These are phyloP conservation scores for Menidia menidia DNA, from an alignment of 2,797 vertebrate genomes.

Conservation along the genomic window DNA sequence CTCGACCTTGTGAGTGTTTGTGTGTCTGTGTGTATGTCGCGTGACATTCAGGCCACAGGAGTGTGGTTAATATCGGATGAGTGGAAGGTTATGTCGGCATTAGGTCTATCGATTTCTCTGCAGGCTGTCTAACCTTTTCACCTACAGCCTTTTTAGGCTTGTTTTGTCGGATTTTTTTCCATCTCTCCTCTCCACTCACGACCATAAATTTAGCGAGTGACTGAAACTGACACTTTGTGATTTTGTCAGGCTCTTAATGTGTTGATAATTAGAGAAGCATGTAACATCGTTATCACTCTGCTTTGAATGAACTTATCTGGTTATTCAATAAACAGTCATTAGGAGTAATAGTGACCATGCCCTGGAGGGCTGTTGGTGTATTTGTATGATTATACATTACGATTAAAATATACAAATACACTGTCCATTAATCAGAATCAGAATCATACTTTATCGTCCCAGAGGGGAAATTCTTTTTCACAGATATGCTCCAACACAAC, in stretches of 20 bases:
- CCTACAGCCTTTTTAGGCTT: conserved; percentile 46
- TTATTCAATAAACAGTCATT: conserved; percentile 36
- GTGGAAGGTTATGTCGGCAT: conserved; percentile 69
- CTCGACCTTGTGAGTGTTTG: conserved; percentile 36
- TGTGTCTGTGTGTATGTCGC: conserved; percentile 17
- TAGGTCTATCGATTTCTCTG: conserved; percentile 66
- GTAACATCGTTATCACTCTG: conserved; percentile 13
- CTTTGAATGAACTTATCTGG: conserved; percentile 21
- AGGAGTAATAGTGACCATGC: conserved; percentile 8
- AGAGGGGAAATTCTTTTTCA: too few relatives aligned
- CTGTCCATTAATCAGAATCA: conserved; percentile 7
- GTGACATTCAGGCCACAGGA: conserved; percentile 39
- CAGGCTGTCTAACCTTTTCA: conserved; percentile 51
- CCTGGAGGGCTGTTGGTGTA: not conserved
- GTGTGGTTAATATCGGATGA: conserved; percentile 67
- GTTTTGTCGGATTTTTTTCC: not conserved
- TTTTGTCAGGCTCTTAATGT: conserved; percentile 17
- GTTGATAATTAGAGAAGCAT: conserved; percentile 32
- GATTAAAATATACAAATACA: not conserved
- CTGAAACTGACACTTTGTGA: conserved; percentile 2
- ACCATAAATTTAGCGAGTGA: not conserved
- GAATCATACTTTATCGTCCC: too few relatives aligned
- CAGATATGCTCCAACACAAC: too few relatives aligned
- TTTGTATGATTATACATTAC: conserved; percentile 3
- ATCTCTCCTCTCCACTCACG: not conserved